phyloP scores from a whole-genome alignment of 92 coral and sea anemone genomes.

The Zoanthus gigantus region DNA sequence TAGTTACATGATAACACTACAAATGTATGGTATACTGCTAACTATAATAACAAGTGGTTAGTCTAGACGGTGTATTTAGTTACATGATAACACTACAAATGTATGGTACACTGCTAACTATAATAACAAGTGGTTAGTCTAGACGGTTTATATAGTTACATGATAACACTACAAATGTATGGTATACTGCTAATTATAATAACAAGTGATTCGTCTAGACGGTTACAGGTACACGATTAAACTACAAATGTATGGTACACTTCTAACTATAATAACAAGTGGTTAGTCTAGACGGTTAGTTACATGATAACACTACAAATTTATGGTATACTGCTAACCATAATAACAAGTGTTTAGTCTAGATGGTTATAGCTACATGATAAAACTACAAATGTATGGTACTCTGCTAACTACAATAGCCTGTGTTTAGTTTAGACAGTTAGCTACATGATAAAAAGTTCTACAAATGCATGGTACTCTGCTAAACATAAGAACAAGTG shows the following conservation, averaged over 20 bases:
- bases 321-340: too few species aligned
- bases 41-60: neutral
- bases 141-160: too few species aligned
- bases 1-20: neutral
- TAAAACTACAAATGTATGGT: neutral
- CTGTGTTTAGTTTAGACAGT: neutral
- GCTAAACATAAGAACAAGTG: too few species aligned
- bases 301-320: too few species aligned
- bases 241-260: too few species aligned
- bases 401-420: neutral
- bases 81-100: neutral
- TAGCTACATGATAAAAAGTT: neutral
- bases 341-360: too few species aligned
- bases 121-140: neutral
- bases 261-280: too few species aligned
- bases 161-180: too few species aligned
- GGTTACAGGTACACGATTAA: too few species aligned
- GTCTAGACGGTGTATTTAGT: neutral
- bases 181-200: too few species aligned
- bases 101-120: too few species aligned
- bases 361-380: neutral
- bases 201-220: neutral
- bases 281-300: neutral
- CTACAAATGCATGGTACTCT: too few species aligned
- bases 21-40: neutral